A percentile compares a stretch with the other conserved stretches of the same genome.
Evolutionary conservation across 2,113 vertebrate species (phyloP).

Genomic region (Oreocharis arfaki): DNA sequence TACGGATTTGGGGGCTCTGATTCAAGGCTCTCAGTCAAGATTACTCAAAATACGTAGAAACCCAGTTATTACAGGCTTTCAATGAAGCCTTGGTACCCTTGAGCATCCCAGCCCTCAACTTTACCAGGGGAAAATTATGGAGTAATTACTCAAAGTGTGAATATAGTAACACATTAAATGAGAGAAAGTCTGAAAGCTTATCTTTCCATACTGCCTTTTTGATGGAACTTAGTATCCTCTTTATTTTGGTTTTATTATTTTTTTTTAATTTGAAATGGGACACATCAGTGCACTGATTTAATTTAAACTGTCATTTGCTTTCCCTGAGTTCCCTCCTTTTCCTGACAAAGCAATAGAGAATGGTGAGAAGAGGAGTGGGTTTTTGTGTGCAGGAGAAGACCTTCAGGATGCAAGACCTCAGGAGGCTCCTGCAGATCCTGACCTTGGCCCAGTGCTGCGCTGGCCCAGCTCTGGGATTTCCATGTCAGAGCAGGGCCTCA

Average conservation of each 20-base stretch:
- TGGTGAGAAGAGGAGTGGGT: accelerated
- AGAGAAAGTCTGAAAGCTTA: not conserved
- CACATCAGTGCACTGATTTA: not conserved
- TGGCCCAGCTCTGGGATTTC: not conserved
- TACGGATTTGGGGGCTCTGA: accelerated
- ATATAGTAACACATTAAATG: not conserved
- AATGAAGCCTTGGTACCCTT: accelerated
- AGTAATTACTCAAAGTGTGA: no score
- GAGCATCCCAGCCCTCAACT: not conserved
- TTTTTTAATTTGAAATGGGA: not conserved
- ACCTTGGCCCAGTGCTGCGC: not conserved
- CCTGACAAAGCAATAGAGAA: not conserved
- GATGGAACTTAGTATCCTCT: not conserved
- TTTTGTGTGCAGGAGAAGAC: not conserved
- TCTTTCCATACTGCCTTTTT: not conserved
- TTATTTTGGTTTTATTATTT: no score
- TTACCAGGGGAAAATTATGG: not conserved
- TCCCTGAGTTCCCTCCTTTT: not conserved
- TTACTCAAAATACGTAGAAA: not conserved
- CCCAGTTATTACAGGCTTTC: not conserved
- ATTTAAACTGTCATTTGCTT: not conserved
- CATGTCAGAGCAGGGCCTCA: not conserved
- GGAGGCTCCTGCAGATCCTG: not conserved
- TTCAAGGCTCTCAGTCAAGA: not conserved
- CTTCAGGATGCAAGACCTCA: not conserved